Percentiles rank a stretch among this genome's conserved stretches.
These are phyloP conservation scores for Pseudorhombus dupliciocellatus DNA, from an alignment of 2,113 vertebrate genomes.

Conservation along the genomic window DNA sequence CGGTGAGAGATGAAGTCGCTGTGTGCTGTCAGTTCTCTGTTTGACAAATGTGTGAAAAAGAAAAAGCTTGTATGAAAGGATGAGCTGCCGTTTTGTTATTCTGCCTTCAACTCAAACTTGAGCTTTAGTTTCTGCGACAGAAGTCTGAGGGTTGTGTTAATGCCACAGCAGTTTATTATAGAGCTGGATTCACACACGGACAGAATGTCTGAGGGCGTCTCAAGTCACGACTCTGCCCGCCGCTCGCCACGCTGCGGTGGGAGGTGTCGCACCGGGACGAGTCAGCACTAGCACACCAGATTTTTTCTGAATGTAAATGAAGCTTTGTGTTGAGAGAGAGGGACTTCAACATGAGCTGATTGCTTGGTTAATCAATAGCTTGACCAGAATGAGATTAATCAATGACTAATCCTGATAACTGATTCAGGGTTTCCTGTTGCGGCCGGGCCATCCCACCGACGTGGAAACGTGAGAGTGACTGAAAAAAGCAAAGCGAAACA, in stretches of 20 bases:
- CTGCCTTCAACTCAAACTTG: background rate
- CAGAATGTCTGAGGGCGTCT: constrained; percentile 73
- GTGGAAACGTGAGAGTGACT: background rate
- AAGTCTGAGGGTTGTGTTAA: constrained; percentile 4
- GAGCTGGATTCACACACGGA: constrained; percentile 52
- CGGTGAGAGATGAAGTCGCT: background rate
- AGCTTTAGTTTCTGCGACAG: background rate
- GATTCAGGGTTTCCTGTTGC: background rate
- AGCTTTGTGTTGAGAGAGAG: background rate
- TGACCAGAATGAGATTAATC: background rate
- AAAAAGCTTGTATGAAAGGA: no score
- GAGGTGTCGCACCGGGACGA: constrained; percentile 65
- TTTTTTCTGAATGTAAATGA: constrained; percentile 3
- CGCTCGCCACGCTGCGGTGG: constrained; percentile 56
- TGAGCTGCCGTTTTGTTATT: background rate
- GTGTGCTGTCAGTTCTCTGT: background rate
- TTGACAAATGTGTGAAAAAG: background rate
- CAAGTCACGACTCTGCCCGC: constrained; percentile 68
- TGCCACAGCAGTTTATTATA: constrained; percentile 53
- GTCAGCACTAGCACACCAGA: constrained; percentile 15
- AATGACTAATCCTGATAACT: background rate
- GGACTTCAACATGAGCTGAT: background rate
- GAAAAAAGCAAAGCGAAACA: no score
- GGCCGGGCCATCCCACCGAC: background rate
- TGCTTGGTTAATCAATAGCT: background rate